A percentile compares a stretch with the other conserved stretches of the same genome.
These are phyloP conservation scores for Scaptomyza pallida DNA, from an alignment of 1,140 invertebrate species.

Conservation along the genomic window DNA sequence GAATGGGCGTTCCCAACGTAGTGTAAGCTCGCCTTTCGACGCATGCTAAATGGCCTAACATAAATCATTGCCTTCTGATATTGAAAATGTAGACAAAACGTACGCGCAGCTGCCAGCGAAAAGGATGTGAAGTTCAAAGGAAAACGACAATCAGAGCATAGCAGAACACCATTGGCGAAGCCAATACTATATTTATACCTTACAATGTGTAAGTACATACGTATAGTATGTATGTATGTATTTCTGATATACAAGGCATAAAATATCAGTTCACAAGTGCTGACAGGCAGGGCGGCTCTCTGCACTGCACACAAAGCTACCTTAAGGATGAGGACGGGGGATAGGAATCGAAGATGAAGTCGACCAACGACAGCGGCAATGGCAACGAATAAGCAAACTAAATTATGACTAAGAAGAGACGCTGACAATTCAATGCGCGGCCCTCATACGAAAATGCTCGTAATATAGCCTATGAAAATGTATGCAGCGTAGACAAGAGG, in stretches of 20 bases:
- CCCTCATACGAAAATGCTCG: constrained; percentile 50
- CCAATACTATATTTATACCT: constrained; percentile 36
- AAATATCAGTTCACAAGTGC: constrained; percentile 60
- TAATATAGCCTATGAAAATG: constrained; percentile 59
- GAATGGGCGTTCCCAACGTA: constrained; percentile 17
- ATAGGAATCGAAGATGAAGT: constrained; percentile 38
- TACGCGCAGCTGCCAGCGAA: constrained; percentile 32
- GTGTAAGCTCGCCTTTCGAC: constrained; percentile 11
- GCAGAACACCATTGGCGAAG: constrained; percentile 38
- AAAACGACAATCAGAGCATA: constrained; percentile 61
- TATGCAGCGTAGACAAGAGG: constrained; percentile 47
- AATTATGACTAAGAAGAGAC: constrained; percentile 73
- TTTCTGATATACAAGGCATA: constrained; percentile 41
- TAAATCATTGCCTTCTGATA: constrained; percentile 48
- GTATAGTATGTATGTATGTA: constrained; percentile 19
- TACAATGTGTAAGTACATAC: no score
- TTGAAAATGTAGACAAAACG: constrained; percentile 23
- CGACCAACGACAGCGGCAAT: constrained; percentile 12
- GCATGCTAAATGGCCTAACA: constrained; percentile 40
- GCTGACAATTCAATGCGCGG: constrained; percentile 75
- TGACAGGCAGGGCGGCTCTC: constrained; percentile 48
- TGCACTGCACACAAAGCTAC: constrained; percentile 12
- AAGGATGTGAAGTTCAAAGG: constrained; percentile 61
- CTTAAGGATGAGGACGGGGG: constrained; percentile 14
- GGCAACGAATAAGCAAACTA: constrained; percentile 48